phyloP scores from a whole-genome alignment of 2,797 vertebrate genomes.

The Vultur gryphus region DNA sequence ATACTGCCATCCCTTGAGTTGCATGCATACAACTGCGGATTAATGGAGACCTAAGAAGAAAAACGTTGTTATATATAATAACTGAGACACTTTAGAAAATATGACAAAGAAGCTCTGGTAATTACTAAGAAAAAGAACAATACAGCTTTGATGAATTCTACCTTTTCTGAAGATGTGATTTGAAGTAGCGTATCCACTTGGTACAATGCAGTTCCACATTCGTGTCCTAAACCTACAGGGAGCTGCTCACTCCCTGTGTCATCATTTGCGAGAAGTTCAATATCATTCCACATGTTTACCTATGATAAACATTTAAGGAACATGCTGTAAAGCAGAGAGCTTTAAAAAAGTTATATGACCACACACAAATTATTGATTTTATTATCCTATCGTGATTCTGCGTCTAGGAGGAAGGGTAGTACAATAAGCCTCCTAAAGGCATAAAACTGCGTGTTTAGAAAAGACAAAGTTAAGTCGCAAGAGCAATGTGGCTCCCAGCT shows the following conservation, averaged over 20 bases:
- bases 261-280: slow-evolving; percentile 88
- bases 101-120: accelerated
- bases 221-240: slow-evolving; percentile 73
- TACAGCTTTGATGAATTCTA: slow-evolving; percentile 15
- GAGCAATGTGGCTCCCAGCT: not conserved
- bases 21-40: slow-evolving; percentile 77
- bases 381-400: accelerated
- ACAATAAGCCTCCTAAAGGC: accelerated
- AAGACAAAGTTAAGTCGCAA: not conserved
- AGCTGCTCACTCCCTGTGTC: slow-evolving; percentile 83
- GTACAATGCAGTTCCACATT: slow-evolving; percentile 84
- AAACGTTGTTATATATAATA: not conserved
- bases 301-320: not conserved
- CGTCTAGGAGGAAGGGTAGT: not conserved
- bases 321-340: no score
- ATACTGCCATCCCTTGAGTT: slow-evolving; percentile 80
- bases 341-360: accelerated
- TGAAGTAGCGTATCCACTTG: slow-evolving; percentile 87
- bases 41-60: slow-evolving; percentile 72
- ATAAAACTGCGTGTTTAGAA: not conserved
- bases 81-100: not conserved
- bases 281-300: slow-evolving; percentile 85
- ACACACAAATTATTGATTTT: accelerated
- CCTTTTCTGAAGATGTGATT: slow-evolving; percentile 84
- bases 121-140: not conserved